Evolutionary conservation across 2,888 invertebrate species (phyloP).

Genomic region (Catocala nupta): DNA sequence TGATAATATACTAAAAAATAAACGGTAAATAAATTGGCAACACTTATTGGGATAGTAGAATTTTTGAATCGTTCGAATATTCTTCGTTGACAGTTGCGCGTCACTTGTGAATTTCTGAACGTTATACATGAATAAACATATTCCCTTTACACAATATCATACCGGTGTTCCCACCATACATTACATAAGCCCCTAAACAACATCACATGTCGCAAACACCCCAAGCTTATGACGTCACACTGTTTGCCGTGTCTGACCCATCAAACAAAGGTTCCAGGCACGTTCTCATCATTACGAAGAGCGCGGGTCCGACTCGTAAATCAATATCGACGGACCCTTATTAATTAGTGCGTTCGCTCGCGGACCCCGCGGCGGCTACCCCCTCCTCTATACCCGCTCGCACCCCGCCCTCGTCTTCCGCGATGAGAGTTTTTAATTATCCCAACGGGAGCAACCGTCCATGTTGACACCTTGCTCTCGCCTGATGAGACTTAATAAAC

Average conservation of each 20-base stretch:
- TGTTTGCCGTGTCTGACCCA: constrained; percentile 23
- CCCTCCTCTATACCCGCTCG: constrained; percentile 40
- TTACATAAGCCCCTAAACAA: background rate
- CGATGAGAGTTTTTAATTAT: constrained; percentile 85
- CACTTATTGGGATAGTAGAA: too few relatives aligned
- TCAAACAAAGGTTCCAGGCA: constrained; percentile 51
- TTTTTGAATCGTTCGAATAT: too few relatives aligned
- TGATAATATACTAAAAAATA: too few relatives aligned
- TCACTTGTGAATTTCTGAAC: too few relatives aligned
- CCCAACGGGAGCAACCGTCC: constrained; percentile 62
- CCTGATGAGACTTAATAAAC: constrained; percentile 62
- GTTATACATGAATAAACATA: too few relatives aligned
- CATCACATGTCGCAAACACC: constrained; percentile 1
- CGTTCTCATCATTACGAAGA: constrained; percentile 49
- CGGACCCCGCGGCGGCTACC: constrained; percentile 58
- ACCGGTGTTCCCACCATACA: background rate
- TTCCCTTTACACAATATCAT: too few relatives aligned
- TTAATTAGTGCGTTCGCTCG: constrained; percentile 85
- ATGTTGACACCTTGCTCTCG: constrained; percentile 71
- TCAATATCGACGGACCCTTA: constrained; percentile 86
- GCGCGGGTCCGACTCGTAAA: constrained; percentile 76
- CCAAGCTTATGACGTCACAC: constrained; percentile 7
- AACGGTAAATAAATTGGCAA: too few relatives aligned
- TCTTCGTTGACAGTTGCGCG: too few relatives aligned
- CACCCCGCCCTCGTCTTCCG: constrained; percentile 51